Percentiles rank a stretch among this genome's conserved stretches.
These are phyloP conservation scores for Calcarius ornatus DNA, from an alignment of 2,113 vertebrate genomes.

Conservation along the genomic window DNA sequence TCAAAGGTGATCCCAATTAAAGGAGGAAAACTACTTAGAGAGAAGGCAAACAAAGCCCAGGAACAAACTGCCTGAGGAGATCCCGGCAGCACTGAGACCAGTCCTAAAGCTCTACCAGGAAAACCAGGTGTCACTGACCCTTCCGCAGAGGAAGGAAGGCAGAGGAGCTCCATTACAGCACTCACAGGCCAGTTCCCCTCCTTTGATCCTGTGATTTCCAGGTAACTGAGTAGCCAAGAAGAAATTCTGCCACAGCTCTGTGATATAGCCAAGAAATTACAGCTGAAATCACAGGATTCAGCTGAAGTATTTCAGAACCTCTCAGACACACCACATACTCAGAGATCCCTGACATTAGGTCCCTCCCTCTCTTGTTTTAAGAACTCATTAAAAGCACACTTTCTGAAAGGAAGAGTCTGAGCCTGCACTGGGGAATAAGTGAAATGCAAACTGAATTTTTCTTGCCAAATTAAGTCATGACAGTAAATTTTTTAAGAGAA, in stretches of 20 bases:
- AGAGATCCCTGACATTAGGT: background rate
- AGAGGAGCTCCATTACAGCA: background rate
- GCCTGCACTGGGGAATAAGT: background rate
- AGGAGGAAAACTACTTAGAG: background rate
- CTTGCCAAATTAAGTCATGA: background rate
- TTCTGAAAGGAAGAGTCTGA: background rate
- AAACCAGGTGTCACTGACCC: background rate
- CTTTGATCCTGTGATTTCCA: background rate
- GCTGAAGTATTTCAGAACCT: background rate
- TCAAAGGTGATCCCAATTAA: background rate
- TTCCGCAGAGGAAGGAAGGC: background rate
- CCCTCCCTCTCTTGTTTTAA: background rate
- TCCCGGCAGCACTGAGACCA: background rate
- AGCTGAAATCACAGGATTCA: background rate
- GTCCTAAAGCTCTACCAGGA: background rate
- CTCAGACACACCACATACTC: background rate
- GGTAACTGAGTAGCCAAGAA: background rate
- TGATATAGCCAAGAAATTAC: background rate
- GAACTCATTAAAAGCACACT: background rate
- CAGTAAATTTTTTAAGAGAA: background rate
- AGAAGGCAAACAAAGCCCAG: background rate
- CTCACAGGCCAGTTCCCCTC: fast-evolving
- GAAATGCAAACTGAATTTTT: background rate
- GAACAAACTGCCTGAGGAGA: background rate
- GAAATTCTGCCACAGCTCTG: background rate